Evolutionary conservation across 92 coral and sea anemone genomes (phyloP), one percentile per base, ranked within the genome.

Genomic region (Parazoanthus darwini): DNA sequence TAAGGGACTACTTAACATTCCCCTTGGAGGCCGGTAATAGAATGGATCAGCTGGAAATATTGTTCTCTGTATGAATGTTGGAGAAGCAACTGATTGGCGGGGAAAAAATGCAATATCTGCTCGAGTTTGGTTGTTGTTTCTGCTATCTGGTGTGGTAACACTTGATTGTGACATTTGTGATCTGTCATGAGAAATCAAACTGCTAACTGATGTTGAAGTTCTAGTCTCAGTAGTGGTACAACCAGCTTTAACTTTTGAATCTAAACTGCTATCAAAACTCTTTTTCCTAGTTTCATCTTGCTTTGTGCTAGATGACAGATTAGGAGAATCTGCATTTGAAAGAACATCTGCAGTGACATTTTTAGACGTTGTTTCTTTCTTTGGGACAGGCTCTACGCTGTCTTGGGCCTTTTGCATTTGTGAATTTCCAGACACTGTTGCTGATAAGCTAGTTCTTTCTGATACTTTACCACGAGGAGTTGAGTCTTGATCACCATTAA

Each of bases 21-120:
- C 88, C 22, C 92, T 85, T 33, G 92, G 85, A 9, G 94, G 84
- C 42, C 94, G 82, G 15, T 89, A 81, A 48, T 79, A 74, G 66
- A 86, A 89, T 7, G 92, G 94, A 38, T 92, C 90, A 14, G 95
- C 89, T 6, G 95, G 88, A 50, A 93, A 90, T 35, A 94, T 90
- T 15, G 98, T 94, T 77, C 98, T 84, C 29, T 94, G 98, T 33
- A 93, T 90, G 4, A 93, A 91, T n/a, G 94, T 94, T 9, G 98
- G 95, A 0, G 94, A 90, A 2, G 95, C 88, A 8, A 92, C 88
- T 26, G 94, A 88, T 66, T 89, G 81, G 3, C 90, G 95, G 2
- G 92, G 43, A 77, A 73, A 85, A 29, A 86, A 80, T 29, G 26
- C 16, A 25, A 43, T 8, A 46, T 72, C 87, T 84, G 87, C 48